Conservation (phyloP, 2,113 vertebrate species). For the Delphinapterus leucas region DNA sequence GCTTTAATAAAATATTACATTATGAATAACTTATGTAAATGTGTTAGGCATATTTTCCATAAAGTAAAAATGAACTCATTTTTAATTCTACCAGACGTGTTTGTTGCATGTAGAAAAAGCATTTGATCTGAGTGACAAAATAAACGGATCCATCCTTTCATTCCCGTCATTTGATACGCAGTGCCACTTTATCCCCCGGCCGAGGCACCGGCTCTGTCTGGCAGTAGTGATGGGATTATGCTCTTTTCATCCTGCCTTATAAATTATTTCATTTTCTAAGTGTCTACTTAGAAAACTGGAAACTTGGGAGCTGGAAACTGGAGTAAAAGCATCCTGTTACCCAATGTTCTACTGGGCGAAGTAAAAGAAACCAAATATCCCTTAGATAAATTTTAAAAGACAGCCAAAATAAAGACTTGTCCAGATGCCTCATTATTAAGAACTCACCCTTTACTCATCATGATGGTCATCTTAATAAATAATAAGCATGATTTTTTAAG, state of each 20-base stretch:
- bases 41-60: conserved; percentile 4
- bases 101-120: conserved; percentile 1
- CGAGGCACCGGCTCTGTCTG: conserved; percentile 53
- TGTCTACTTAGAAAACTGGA: conserved; percentile 48
- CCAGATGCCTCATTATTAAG: conserved; percentile 8
- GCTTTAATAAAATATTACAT: conserved; percentile 17
- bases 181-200: conserved; percentile 14
- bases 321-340: conserved; percentile 51
- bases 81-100: conserved; percentile 47
- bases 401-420: not conserved
- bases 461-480: not conserved
- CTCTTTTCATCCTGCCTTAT: conserved; percentile 57
- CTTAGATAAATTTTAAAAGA: conserved; percentile 49
- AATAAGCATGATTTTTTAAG: not conserved
- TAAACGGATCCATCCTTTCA: not conserved
- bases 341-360: conserved; percentile 56
- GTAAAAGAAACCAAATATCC: conserved; percentile 39
- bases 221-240: conserved; percentile 12
- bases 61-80: not conserved
- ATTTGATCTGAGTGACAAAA: conserved; percentile 51
- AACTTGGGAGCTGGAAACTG: conserved; percentile 59
- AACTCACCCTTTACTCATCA: not conserved
- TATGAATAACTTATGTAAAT: conserved; percentile 5
- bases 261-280: conserved; percentile 47
- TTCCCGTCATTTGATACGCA: not conserved